Conservation (phyloP, 2,113 vertebrate species). For the Python bivittatus region DNA sequence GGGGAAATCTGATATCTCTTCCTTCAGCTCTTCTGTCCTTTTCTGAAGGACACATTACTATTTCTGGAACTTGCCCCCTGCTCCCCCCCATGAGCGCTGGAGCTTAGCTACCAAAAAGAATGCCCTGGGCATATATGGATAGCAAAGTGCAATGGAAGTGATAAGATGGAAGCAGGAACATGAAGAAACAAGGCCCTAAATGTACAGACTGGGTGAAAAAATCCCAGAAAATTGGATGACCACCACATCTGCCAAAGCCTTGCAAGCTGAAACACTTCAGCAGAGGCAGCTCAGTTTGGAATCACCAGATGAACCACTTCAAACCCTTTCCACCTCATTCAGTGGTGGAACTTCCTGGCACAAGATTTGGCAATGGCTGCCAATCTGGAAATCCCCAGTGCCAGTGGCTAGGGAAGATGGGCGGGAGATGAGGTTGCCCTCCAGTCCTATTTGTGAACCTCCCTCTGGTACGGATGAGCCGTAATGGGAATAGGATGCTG, state of each 20-base stretch:
- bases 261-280: background rate
- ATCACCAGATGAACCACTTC: background rate
- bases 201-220: background rate
- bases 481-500: background rate
- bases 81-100: background rate
- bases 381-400: no score
- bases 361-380: background rate
- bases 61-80: constrained; percentile 19
- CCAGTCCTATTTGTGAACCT: background rate
- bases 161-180: background rate
- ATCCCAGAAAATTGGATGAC: background rate
- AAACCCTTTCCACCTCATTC: background rate
- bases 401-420: background rate
- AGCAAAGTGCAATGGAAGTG: background rate
- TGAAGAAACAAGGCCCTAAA: background rate
- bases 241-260: background rate
- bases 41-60: constrained; percentile 30
- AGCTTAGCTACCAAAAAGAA: background rate
- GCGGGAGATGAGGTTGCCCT: no score
- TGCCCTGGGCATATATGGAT: background rate
- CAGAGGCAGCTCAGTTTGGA: background rate
- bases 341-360: background rate
- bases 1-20: constrained; percentile 10
- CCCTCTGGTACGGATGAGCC: no score
- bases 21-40: constrained; percentile 3